Evolutionary conservation across 2,888 invertebrate genomes (phyloP).

Genomic region (Xestia xanthographa): DNA sequence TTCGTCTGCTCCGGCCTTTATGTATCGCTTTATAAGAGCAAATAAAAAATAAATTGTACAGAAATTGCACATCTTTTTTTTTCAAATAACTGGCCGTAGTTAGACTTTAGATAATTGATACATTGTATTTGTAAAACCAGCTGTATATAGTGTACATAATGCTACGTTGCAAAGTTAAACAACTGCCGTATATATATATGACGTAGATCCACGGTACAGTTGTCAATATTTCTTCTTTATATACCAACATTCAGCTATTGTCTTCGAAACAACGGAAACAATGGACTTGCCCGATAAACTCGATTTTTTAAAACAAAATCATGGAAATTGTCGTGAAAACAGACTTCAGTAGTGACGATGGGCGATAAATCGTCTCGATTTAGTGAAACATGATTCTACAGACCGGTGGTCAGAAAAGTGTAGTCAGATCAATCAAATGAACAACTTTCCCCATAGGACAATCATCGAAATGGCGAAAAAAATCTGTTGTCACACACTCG

Average conservation of each 20-base stretch:
- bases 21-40: constrained; percentile 2
- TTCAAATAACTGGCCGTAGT: constrained; percentile 52
- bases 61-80: constrained; percentile 32
- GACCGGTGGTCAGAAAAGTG: background rate
- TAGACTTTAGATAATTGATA: constrained; percentile 28
- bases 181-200: constrained; percentile 3
- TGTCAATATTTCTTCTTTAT: constrained; percentile 41
- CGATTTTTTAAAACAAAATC: background rate
- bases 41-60: background rate
- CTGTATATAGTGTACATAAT: constrained; percentile 61
- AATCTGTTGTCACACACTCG: too few relatives aligned
- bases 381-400: background rate
- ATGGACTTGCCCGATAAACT: background rate
- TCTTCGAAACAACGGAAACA: constrained; percentile 17
- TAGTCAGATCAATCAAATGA: background rate
- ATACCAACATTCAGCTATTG: constrained; percentile 36
- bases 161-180: constrained; percentile 31
- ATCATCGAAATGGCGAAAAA: background rate
- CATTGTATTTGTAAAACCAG: constrained; percentile 49
- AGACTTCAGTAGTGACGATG: background rate
- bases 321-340: constrained; percentile 3
- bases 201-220: constrained; percentile 15
- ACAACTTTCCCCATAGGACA: background rate
- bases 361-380: background rate
- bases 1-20: background rate